Base-by-base conservation (phyloP, 2,888 invertebrate genomes). In the Chymomyza fuscimana region DNA sequence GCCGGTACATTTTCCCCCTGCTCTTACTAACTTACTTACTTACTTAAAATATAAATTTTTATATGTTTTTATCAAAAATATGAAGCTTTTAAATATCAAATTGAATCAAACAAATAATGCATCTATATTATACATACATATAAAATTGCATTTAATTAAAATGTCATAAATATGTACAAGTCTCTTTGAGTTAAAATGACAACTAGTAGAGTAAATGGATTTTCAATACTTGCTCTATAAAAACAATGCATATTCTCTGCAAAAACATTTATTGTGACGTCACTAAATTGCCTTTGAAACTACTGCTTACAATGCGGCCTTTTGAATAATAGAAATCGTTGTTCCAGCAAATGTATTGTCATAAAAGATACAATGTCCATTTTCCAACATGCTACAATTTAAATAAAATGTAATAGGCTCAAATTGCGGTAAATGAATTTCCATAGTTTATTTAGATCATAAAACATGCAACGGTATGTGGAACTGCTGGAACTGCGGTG, bases 361-460 rank as follows among this genome's bases (percentile, higher is more conserved):
- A 12, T 46, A 46, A 46, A 46, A 12, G 40, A 46, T 12, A 46
- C 40, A 46, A 46, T 46, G 40, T 46, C 12, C 40, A 46, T 3
- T 46, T 46, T 46, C 12, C 40, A 10, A 46, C 10, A 2, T 12
- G 40, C 40, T 46, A 58, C 58, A 58, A 58, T 58, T 58, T 58
- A 29, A 58, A 29, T 58, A 58, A 22, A 58, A 58, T 58, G 16
- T 25, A 22, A 58, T 58, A 32, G 58, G 22, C 29, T 29, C 10
- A 58, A 25, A 25, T 58, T 58, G 58, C 58, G 58, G 58, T 58
- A 58, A 58, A 58, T 58, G 58, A 10, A 58, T 22, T 58, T 22
- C 9, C 22, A 58, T 15, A 58, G 40, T 46, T 46, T 46, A 46
- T 46, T 46, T 46, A 46, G 40, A 46, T 12, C 40, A 46, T 10